A percentile compares a stretch with the other conserved stretches of the same genome.
Evolutionary conservation across 2,888 invertebrate species (phyloP).

Genomic region (Galerucella pusilla): DNA sequence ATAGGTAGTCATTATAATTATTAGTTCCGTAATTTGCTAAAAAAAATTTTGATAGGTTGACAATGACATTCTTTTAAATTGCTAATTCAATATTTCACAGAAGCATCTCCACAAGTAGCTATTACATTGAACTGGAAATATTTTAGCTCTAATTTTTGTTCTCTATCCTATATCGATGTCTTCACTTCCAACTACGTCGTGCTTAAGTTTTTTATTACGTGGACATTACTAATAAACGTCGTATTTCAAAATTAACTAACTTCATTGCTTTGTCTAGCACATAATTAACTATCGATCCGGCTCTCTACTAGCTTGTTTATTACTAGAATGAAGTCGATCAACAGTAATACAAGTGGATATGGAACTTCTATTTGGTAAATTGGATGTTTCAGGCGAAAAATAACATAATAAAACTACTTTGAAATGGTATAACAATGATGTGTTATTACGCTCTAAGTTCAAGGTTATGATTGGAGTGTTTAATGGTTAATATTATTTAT

Average conservation of each 20-base stretch:
- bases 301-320: neutral
- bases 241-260: neutral
- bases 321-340: neutral
- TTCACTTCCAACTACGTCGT: no score
- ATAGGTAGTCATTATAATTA: neutral
- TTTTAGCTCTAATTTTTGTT: no score
- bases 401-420: neutral
- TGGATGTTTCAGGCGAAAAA: neutral
- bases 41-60: neutral
- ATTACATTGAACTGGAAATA: no score
- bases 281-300: neutral
- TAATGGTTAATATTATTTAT: no score
- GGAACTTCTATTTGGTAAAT: neutral
- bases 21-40: neutral
- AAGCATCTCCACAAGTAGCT: no score
- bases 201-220: neutral
- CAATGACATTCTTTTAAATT: neutral
- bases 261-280: neutral
- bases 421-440: no score
- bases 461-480: no score
- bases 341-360: neutral
- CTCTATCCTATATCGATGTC: no score
- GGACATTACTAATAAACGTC: neutral
- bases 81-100: no score
- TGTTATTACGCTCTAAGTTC: no score